Evolutionary conservation across 1,140 invertebrate species (phyloP), one percentile per base, ranked within the genome.

Genomic region (Cydia pomonella): DNA sequence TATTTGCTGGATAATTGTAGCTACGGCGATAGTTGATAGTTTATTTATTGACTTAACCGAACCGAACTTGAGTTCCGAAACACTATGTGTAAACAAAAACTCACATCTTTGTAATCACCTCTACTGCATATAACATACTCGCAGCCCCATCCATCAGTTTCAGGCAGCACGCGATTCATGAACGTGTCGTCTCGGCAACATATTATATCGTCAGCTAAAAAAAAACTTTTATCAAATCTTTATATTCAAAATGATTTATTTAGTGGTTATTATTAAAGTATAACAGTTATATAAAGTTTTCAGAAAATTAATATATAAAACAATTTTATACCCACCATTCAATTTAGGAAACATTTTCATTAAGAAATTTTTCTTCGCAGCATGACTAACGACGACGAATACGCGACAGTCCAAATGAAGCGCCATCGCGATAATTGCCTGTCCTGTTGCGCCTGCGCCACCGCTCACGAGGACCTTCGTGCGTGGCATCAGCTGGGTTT

Each of bases 311-410:
- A 53, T 50, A 4, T 5, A n/a, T 9, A 23, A 23, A 25, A 38
- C 16, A 18, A 2, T 7, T 33, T 38, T 38, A 38, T 38, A 69
- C 27, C 4, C 29, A 73, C 73, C 73, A 29, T 53, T 13, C 16
- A 73, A 59, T 62, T 73, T 16, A 10, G 73, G 73, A 29, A 62
- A 73, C 9, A 62, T 47, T 73, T 63, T 62, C 13, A 29, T 6
- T 16, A 73, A 29, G n/a, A 73, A 38, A 0, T 38, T 18, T 21
- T 73, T 73, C 50, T 73, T 73, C 0, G 18, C 10, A 7, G 27
- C 33, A 12, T 73, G 33, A 6, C 47, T 12, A 16, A 73, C 73
- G 6, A 53, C 47, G 9, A 29, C 59, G 18, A 62, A 73, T 9
- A 73, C 53, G 18, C 21, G 38, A 33, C 73, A 73, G 21, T 73